A percentile compares a stretch with the other conserved stretches of the same genome.
phyloP scores from a whole-genome alignment of 1,140 invertebrate species.

The Paracyclopina nana region DNA sequence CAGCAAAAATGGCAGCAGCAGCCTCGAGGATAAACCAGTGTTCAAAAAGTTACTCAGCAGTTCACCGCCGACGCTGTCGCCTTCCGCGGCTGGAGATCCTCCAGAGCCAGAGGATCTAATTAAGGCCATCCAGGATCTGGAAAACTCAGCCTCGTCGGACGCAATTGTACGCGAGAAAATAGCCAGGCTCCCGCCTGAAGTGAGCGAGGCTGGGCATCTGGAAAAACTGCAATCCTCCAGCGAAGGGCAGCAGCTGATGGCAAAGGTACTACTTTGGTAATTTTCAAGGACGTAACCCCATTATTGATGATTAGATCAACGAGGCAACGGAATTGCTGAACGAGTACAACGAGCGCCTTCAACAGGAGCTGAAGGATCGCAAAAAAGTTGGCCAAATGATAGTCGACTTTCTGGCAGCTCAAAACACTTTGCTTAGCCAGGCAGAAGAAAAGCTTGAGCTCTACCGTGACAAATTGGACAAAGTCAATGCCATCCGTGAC shows the following conservation, averaged over 20 bases:
- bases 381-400: slow-evolving; percentile 60
- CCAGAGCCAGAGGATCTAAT: slow-evolving; percentile 72
- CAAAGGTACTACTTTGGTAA: slow-evolving; percentile 22
- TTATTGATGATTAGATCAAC: slow-evolving; percentile 40
- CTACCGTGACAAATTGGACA: slow-evolving; percentile 62
- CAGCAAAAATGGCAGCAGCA: too few relatives aligned
- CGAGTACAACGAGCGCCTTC: slow-evolving; percentile 67
- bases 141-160: slow-evolving; percentile 82
- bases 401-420: slow-evolving; percentile 58
- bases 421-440: slow-evolving; percentile 57
- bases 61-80: slow-evolving; percentile 37
- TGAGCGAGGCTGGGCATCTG: slow-evolving; percentile 68
- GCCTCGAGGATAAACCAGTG: neutral
- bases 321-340: slow-evolving; percentile 62
- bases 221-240: slow-evolving; percentile 44
- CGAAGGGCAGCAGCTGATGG: slow-evolving; percentile 24
- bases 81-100: slow-evolving; percentile 54
- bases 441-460: slow-evolving; percentile 37
- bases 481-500: slow-evolving; percentile 54
- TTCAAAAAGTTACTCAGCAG: neutral
- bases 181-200: slow-evolving; percentile 74
- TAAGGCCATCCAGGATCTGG: slow-evolving; percentile 57
- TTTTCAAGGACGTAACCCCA: neutral
- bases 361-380: slow-evolving; percentile 57
- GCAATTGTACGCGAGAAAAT: slow-evolving; percentile 65